A percentile compares a stretch with the other conserved stretches of the same genome.
phyloP scores from a whole-genome alignment of 2,113 vertebrate genomes.

The Marmota flaviventris region DNA sequence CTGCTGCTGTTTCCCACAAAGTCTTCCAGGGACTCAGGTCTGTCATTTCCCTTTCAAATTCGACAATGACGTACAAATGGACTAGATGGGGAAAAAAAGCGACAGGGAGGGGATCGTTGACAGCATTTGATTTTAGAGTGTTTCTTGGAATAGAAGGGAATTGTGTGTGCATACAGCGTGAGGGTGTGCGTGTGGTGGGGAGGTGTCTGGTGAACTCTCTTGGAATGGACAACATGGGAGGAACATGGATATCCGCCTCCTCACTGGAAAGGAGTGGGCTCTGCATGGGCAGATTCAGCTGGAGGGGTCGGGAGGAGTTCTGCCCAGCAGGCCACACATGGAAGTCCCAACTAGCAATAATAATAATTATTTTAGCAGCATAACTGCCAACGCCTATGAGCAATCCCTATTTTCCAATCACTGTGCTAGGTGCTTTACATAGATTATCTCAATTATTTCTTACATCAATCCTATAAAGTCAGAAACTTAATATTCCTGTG shows the following conservation, averaged over 20 bases:
- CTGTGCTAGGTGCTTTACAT: neutral
- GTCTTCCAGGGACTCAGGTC: neutral
- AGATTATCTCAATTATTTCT: constrained; percentile 58
- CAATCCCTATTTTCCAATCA: constrained; percentile 38
- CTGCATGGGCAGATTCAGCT: neutral
- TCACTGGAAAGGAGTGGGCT: neutral
- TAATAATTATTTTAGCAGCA: constrained; percentile 29
- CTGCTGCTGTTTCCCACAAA: neutral
- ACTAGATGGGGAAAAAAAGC: neutral
- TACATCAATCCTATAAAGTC: neutral
- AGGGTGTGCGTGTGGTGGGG: neutral
- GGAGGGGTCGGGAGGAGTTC: neutral
- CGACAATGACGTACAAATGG: neutral
- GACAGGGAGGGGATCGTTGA: neutral
- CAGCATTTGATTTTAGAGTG: neutral
- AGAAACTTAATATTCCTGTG: constrained; percentile 35
- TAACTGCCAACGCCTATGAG: neutral
- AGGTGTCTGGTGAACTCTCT: neutral
- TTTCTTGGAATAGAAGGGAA: neutral
- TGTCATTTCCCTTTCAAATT: neutral
- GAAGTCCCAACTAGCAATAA: constrained; percentile 33
- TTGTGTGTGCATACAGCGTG: neutral
- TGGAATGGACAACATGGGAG: neutral
- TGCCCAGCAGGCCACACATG: constrained; percentile 50
- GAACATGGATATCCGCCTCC: neutral